Conservation (phyloP, 1,140 invertebrate species). For the Monomorium pharaonis region DNA sequence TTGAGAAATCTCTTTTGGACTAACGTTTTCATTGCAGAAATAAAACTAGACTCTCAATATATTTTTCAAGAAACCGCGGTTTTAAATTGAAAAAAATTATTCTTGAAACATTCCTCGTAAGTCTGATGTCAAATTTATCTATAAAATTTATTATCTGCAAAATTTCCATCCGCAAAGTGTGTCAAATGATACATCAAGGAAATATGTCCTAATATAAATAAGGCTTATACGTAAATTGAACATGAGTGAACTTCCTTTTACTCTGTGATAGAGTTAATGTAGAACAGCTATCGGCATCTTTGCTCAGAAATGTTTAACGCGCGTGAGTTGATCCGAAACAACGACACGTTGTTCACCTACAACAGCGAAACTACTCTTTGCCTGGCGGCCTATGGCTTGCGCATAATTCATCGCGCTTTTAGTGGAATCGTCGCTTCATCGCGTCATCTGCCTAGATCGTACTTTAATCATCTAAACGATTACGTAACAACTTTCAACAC, state of each 20-base stretch:
- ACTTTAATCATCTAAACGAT: slow-evolving; percentile 47
- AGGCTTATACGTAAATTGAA: neutral
- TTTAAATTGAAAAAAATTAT: neutral
- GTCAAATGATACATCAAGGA: neutral
- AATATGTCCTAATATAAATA: neutral
- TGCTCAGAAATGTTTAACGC: slow-evolving; percentile 28
- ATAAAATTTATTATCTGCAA: neutral
- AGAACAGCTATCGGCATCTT: slow-evolving; percentile 31
- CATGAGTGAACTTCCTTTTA: neutral
- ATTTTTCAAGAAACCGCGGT: neutral
- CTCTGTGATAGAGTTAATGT: slow-evolving; percentile 7
- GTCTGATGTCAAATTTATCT: neutral
- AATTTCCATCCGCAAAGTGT: neutral
- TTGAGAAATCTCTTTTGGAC: neutral
- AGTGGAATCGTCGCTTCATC: slow-evolving; percentile 20
- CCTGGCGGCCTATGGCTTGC: neutral
- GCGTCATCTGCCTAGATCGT: slow-evolving; percentile 49
- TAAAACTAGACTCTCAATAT: neutral
- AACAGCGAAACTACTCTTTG: slow-evolving; percentile 50
- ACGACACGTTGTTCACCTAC: slow-evolving; percentile 50
- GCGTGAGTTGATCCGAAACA: slow-evolving; percentile 33
- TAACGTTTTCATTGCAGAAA: neutral
- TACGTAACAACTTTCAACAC: slow-evolving; percentile 29
- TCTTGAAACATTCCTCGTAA: neutral
- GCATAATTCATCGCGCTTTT: slow-evolving; percentile 50